Evolutionary conservation across 2,797 vertebrate genomes (phyloP).

Genomic region (Acridotheres tristis): DNA sequence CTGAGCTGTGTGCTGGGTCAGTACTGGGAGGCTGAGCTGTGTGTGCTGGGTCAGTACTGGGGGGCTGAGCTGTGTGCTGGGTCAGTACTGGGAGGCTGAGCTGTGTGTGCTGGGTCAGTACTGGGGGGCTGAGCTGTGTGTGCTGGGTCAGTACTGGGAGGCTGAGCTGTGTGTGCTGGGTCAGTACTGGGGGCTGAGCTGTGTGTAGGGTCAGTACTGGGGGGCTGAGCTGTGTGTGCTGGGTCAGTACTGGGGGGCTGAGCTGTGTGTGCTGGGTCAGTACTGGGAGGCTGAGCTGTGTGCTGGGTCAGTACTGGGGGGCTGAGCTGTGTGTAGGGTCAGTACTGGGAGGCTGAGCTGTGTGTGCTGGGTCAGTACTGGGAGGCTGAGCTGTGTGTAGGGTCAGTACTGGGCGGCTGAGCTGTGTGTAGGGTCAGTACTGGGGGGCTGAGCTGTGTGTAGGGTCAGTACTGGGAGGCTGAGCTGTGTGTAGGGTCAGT

Average conservation of each 20-base stretch:
- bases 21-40: accelerated
- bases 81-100: accelerated
- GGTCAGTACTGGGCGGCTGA: accelerated
- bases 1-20: accelerated
- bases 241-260: accelerated
- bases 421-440: accelerated
- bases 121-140: accelerated
- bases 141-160: too few species aligned
- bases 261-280: too few species aligned
- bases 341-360: accelerated
- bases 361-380: too few species aligned
- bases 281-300: neutral
- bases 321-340: accelerated
- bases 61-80: neutral
- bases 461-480: too few species aligned
- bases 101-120: accelerated
- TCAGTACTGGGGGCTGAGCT: neutral
- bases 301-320: neutral
- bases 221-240: accelerated
- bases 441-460: accelerated
- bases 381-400: neutral
- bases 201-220: accelerated
- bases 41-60: too few species aligned
- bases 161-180: accelerated
- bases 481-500: accelerated